Evolutionary conservation across 2,888 invertebrate species (phyloP).

Genomic region (Netelia fuscicornis): DNA sequence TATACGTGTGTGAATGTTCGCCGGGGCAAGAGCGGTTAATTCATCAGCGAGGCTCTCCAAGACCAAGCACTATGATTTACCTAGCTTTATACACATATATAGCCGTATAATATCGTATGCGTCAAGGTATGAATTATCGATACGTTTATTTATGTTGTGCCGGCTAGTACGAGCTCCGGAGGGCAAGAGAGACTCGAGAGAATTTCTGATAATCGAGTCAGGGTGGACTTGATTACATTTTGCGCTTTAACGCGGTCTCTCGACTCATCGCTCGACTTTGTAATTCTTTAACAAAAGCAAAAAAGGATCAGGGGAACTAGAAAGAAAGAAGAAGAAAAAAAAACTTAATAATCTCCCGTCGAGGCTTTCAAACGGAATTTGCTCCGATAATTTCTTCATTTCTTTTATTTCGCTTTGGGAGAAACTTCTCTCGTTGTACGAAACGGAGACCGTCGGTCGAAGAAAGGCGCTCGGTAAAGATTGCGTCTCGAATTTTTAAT

Average conservation of each 20-base stretch:
- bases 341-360: neutral
- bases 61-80: slow-evolving; percentile 48
- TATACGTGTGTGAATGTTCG: slow-evolving; percentile 19
- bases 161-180: slow-evolving; percentile 3
- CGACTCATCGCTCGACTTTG: slow-evolving; percentile 18
- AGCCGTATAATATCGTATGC: neutral
- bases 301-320: neutral
- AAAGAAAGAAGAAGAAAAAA: too few relatives aligned
- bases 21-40: slow-evolving; percentile 49
- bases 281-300: neutral
- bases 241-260: slow-evolving; percentile 29
- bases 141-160: slow-evolving; percentile 56
- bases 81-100: slow-evolving; percentile 2
- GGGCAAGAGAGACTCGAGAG: slow-evolving; percentile 22
- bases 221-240: slow-evolving; percentile 38
- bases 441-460: neutral
- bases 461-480: neutral
- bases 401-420: neutral
- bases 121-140: slow-evolving; percentile 58
- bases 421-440: neutral
- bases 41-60: slow-evolving; percentile 31
- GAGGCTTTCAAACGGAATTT: slow-evolving; percentile 10
- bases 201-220: slow-evolving; percentile 40
- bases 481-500: slow-evolving; percentile 18
- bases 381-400: slow-evolving; percentile 8